These are phyloP conservation scores for Priocnemis perturbator DNA, from an alignment of 2,888 invertebrate species.

Conservation along the genomic window DNA sequence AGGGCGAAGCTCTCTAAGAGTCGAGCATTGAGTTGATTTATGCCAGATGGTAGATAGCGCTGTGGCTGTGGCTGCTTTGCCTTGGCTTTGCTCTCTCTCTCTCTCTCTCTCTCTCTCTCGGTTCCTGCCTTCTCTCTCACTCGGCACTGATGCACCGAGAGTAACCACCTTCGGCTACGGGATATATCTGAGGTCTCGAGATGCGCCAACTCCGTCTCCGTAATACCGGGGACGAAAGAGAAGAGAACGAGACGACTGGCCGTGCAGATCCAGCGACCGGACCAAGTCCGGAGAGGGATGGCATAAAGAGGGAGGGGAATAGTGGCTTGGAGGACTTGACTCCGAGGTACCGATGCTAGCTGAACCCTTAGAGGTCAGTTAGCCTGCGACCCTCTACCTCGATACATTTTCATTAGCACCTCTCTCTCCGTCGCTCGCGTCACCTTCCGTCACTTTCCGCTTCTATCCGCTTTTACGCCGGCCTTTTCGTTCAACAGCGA, in stretches of 20 bases:
- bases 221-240: conserved; percentile 42
- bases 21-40: conserved; percentile 73
- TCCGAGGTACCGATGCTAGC: conserved; percentile 40
- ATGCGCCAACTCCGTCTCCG: conserved; percentile 36
- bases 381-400: conserved; percentile 54
- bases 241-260: conserved; percentile 14
- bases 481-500: not conserved
- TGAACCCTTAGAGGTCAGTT: conserved; percentile 47
- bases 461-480: not conserved
- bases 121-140: no score
- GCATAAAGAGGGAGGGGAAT: conserved; percentile 17
- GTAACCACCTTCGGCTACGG: conserved; percentile 50
- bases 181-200: conserved; percentile 52
- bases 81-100: conserved; percentile 51
- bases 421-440: not conserved
- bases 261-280: conserved; percentile 7
- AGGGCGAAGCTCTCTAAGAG: conserved; percentile 67
- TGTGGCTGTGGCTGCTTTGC: conserved; percentile 63
- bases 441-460: no score
- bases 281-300: conserved; percentile 16
- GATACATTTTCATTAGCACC: conserved; percentile 66
- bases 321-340: conserved; percentile 35
- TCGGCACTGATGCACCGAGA: conserved; percentile 39
- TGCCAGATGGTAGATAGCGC: conserved; percentile 73
- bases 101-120: conserved; percentile 52